These are phyloP conservation scores for Okamejei kenojei DNA, from an alignment of 2,797 vertebrate genomes.

Conservation along the genomic window DNA sequence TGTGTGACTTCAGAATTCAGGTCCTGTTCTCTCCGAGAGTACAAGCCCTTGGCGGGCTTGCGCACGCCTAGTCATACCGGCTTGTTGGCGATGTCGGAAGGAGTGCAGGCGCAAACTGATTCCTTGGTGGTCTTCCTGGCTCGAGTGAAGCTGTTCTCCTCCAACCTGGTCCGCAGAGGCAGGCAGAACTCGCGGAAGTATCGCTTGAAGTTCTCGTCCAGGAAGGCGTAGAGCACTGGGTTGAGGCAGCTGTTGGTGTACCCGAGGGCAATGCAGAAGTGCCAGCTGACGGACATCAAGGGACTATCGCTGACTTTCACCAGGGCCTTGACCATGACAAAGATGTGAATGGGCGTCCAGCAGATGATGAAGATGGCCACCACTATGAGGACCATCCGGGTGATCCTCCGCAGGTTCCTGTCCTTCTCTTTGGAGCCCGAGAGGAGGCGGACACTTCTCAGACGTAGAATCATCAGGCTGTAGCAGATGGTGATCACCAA, in stretches of 20 bases:
- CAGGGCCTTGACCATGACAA: conserved; percentile 85
- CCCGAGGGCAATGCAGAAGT: conserved; percentile 90
- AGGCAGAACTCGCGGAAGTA: conserved; percentile 90
- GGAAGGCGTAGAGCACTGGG: conserved; percentile 86
- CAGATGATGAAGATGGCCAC: conserved; percentile 93
- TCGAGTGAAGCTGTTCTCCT: conserved; percentile 72
- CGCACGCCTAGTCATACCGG: conserved; percentile 71
- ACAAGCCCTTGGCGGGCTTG: conserved; percentile 52
- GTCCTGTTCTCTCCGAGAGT: conserved; percentile 50
- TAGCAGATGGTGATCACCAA: conserved; percentile 95
- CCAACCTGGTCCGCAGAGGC: conserved; percentile 61
- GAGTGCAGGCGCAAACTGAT: conserved; percentile 66
- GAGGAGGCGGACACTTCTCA: conserved; percentile 86
- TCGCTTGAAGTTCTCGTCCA: conserved; percentile 95
- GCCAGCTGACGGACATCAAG: conserved; percentile 77
- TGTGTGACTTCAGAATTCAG: conserved; percentile 68
- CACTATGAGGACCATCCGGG: conserved; percentile 91
- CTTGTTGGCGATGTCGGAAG: conserved; percentile 54
- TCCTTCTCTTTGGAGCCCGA: conserved; percentile 95
- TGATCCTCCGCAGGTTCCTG: conserved; percentile 83
- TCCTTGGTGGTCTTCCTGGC: conserved; percentile 65
- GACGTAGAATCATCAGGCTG: conserved; percentile 84
- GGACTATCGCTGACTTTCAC: conserved; percentile 77
- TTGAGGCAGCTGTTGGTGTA: conserved; percentile 98
- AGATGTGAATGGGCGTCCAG: conserved; percentile 96